Evolutionary conservation across 2,888 invertebrate genomes (phyloP).

Genomic region (Calliphora vomitoria): DNA sequence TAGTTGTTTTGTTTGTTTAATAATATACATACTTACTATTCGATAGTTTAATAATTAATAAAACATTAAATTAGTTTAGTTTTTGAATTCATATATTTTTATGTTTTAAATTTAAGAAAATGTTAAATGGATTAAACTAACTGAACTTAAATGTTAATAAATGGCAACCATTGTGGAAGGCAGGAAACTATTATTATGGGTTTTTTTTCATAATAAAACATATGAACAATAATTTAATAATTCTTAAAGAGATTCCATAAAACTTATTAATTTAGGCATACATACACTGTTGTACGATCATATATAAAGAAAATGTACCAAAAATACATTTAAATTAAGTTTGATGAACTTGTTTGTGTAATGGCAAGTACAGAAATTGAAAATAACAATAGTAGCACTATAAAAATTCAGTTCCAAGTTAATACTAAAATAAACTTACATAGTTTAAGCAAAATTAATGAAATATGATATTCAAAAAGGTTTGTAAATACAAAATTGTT

Average conservation of each 20-base stretch:
- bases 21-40: too few relatives aligned
- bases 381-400: constrained; percentile 32
- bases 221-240: constrained; percentile 38
- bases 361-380: constrained; percentile 37
- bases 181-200: constrained; percentile 40
- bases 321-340: constrained; percentile 22
- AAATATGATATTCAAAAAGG: constrained; percentile 40
- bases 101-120: constrained; percentile 68
- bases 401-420: constrained; percentile 43
- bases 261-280: neutral
- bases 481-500: constrained; percentile 30
- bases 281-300: neutral
- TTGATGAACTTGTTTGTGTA: constrained; percentile 4
- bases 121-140: constrained; percentile 60
- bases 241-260: constrained; percentile 3
- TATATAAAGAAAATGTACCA: neutral
- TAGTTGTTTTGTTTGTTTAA: too few relatives aligned
- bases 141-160: constrained; percentile 64
- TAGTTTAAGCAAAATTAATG: constrained; percentile 5
- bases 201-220: constrained; percentile 30
- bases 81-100: constrained; percentile 69
- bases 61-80: constrained; percentile 20
- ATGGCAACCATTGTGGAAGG: constrained; percentile 71
- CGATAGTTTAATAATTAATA: too few relatives aligned
- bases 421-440: constrained; percentile 29